Conservation (phyloP, 37 sponge, comb jelly and placozoan genomes). For the Bolinopsis microptera region DNA sequence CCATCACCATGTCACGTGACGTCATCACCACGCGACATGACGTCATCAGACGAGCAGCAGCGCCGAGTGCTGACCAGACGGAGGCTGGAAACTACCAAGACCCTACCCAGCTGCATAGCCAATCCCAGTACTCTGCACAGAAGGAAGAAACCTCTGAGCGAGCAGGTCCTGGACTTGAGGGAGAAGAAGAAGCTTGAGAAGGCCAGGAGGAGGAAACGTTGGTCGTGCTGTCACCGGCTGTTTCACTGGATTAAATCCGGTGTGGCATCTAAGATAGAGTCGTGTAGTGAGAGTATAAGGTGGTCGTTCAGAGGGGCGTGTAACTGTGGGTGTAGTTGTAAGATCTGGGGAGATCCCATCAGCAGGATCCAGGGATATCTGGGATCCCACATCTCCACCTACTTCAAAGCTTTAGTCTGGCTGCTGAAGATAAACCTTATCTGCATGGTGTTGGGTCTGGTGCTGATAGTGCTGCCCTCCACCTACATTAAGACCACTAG, state of each 20-base stretch:
- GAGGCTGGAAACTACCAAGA: not conserved
- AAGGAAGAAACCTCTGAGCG: not conserved
- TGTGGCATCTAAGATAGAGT: not conserved
- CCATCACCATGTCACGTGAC: not conserved
- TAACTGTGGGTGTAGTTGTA: not conserved
- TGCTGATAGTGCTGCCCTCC: not conserved
- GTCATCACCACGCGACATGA: not conserved
- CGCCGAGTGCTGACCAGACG: not conserved
- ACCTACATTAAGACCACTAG: not conserved
- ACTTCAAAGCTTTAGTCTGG: slow-evolving; percentile 51
- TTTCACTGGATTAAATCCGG: not conserved
- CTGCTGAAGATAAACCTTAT: slow-evolving; percentile 41
- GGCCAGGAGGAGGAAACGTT: not conserved
- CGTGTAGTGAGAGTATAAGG: not conserved
- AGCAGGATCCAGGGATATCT: slow-evolving; percentile 19
- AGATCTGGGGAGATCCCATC: slow-evolving; percentile 40
- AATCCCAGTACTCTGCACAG: not conserved
- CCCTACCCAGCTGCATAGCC: not conserved
- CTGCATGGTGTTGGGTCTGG: slow-evolving; percentile 48
- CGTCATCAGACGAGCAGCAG: not conserved
- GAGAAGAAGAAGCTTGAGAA: slow-evolving; percentile 14
- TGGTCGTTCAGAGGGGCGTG: slow-evolving; percentile 16
- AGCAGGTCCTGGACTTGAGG: not conserved
- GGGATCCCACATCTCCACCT: slow-evolving; percentile 34
- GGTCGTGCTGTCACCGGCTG: not conserved